Percentiles rank a stretch among this genome's conserved stretches.
These are phyloP conservation scores for Brachirus orientalis DNA, from an alignment of 2,113 vertebrate species.

Conservation along the genomic window DNA sequence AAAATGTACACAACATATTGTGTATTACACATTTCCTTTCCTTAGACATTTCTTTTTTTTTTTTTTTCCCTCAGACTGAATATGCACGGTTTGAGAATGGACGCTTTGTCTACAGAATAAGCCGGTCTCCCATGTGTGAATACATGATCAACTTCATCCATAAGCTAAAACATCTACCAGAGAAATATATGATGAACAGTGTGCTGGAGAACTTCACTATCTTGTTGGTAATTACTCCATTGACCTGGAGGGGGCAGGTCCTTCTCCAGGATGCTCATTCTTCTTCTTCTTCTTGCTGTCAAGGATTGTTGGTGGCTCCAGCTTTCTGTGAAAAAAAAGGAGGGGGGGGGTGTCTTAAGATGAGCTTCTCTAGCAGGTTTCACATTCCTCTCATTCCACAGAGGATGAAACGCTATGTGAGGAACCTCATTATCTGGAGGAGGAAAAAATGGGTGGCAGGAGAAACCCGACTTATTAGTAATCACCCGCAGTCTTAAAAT, in stretches of 20 bases:
- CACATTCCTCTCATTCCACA: constrained; percentile 78
- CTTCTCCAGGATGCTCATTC: constrained; percentile 33
- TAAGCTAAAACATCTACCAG: constrained; percentile 98
- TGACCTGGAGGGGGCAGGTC: constrained; percentile 32
- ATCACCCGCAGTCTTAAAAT: constrained; percentile 64
- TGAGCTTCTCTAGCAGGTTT: constrained; percentile 45
- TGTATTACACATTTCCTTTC: not conserved
- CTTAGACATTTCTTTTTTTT: not conserved
- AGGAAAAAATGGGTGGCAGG: constrained; percentile 43
- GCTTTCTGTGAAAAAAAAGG: constrained; percentile 31
- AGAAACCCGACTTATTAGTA: constrained; percentile 51
- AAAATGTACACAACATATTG: not conserved
- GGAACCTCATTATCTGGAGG: constrained; percentile 75
- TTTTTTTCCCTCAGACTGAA: constrained; percentile 86
- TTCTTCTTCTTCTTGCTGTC: constrained; percentile 28
- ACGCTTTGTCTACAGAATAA: constrained; percentile 97
- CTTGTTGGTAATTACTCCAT: constrained; percentile 88
- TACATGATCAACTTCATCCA: constrained; percentile 99
- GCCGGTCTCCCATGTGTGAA: constrained; percentile 99
- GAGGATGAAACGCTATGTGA: constrained; percentile 63
- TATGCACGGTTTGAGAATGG: constrained; percentile 98
- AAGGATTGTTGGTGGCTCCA: constrained; percentile 45
- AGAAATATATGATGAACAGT: constrained; percentile 99
- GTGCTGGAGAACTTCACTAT: constrained; percentile 99
- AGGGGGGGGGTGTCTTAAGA: constrained; percentile 13